Base-by-base conservation (phyloP, 2,113 vertebrate genomes). In the Leptocoma aspasia region DNA sequence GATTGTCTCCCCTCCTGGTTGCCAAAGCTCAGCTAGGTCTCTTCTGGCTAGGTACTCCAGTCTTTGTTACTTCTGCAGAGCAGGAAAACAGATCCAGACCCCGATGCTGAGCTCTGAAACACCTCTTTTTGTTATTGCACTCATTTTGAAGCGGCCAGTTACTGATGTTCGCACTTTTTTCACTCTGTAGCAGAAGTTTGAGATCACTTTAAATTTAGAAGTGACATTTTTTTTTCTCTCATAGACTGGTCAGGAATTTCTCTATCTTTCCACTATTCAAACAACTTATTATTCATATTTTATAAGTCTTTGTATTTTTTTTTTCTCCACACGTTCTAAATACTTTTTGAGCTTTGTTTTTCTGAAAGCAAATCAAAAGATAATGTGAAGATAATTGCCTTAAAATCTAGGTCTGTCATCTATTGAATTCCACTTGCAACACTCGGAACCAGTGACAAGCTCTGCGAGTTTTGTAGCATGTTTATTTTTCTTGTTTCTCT, bases 81-180 rank as follows among this genome's bases (percentile, higher is more conserved):
- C 3, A 57, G 30, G 21, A 12, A 71, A 89, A 24, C 27, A 61
- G n/a, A 54, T 27, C 8, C 14, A 54, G 24, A 37, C 2, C 10
- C 21, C 41, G 54, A 1, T 1, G 1, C 0, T 37, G 35, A 70
- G 18, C 22, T 70, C 21, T 49, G n/a, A 68, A n/a, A 13, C 2
- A 22, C 4, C 7, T 44, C 10, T 27, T 53, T 19, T 41, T 49
- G 17, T 59, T 44, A 15, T 39, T 4, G 1, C 8, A 33, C 15
- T 54, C 14, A 56, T 69, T 76, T 37, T 69, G 63, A 54, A 47
- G 35, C 56, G 18, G 22, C 5, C 20, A 31, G 11, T 33, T 54
- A 42, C 8, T 31, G 17, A 42, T 28, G 21, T 19, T 82, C 31
- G 56, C 41, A 49, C 21, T 69, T 82, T 49, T 41, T 69, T 42